phyloP scores from a whole-genome alignment of 23 tunicate species.

The Diplosoma virens region DNA sequence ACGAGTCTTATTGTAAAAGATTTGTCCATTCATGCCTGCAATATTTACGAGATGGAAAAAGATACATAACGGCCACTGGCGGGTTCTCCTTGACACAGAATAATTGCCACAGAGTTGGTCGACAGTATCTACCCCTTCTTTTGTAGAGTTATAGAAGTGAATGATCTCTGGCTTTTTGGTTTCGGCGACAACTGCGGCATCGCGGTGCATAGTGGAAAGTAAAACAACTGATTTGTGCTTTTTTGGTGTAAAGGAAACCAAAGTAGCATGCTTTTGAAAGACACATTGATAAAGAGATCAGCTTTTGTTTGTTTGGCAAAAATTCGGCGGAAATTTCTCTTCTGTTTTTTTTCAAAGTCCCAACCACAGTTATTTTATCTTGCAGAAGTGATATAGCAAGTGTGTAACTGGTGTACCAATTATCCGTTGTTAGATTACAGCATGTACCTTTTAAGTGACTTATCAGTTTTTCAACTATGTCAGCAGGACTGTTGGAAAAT shows the following conservation, averaged over 20 bases:
- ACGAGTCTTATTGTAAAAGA: too few species aligned
- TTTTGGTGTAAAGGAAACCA: constrained; percentile 16
- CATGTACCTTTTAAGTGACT: constrained; percentile 15
- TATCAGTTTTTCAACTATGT: constrained; percentile 9
- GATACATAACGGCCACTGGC: constrained; percentile 21
- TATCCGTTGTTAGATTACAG: constrained; percentile 2
- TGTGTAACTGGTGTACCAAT: constrained; percentile 17
- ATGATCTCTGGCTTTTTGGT: constrained; percentile 19
- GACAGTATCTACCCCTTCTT: constrained; percentile 25
- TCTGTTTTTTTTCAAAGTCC: not conserved
- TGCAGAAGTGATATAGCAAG: constrained; percentile 10
- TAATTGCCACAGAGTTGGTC: constrained; percentile 21
- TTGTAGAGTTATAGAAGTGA: constrained; percentile 14
- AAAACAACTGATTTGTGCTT: constrained; percentile 14
- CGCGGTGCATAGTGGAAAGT: constrained; percentile 16
- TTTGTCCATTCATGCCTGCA: too few species aligned
- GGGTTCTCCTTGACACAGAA: constrained; percentile 24
- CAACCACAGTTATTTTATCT: not conserved
- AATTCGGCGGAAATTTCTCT: constrained; percentile 9
- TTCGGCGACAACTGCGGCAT: constrained; percentile 3
- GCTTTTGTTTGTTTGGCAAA: constrained; percentile 21
- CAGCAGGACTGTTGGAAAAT: constrained; percentile 14
- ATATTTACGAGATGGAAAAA: constrained; percentile 17
- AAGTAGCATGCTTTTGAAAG: constrained; percentile 5
- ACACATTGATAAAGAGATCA: constrained; percentile 11